phyloP scores from a whole-genome alignment of 2,797 vertebrate species.

The Melanotaenia parkinsoni region DNA sequence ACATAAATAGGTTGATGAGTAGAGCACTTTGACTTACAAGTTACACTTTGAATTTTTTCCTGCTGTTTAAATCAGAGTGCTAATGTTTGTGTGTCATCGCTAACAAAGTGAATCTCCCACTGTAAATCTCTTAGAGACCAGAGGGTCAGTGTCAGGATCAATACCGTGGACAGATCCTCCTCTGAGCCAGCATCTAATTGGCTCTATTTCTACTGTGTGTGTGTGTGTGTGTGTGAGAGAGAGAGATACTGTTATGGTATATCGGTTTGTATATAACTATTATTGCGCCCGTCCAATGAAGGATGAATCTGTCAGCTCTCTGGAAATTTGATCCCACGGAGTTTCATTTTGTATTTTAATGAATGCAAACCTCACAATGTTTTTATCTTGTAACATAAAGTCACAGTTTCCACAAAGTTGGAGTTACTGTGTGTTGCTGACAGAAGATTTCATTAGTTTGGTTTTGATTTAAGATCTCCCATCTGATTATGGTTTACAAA shows the following conservation, averaged over 20 bases:
- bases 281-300: constrained; percentile 47
- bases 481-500: not conserved
- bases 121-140: constrained; percentile 78
- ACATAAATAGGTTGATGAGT: constrained; percentile 41
- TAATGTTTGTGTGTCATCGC: constrained; percentile 61
- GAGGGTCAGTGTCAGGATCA: constrained; percentile 79
- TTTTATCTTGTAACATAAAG: not conserved
- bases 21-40: constrained; percentile 31
- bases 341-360: constrained; percentile 30
- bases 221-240: constrained; percentile 21
- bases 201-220: constrained; percentile 61
- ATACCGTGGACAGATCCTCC: constrained; percentile 76
- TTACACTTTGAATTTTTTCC: constrained; percentile 51
- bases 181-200: constrained; percentile 74
- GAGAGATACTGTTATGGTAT: constrained; percentile 8
- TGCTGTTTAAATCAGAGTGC: constrained; percentile 34
- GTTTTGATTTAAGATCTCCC: constrained; percentile 7
- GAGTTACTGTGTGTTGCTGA: not conserved
- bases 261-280: constrained; percentile 47
- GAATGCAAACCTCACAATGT: not conserved
- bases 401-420: not conserved
- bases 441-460: not conserved
- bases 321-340: constrained; percentile 31
- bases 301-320: constrained; percentile 42
- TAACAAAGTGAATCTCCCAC: constrained; percentile 74